Base-by-base conservation (phyloP, 2,888 invertebrate species). In the Epirrhoe alternata region DNA sequence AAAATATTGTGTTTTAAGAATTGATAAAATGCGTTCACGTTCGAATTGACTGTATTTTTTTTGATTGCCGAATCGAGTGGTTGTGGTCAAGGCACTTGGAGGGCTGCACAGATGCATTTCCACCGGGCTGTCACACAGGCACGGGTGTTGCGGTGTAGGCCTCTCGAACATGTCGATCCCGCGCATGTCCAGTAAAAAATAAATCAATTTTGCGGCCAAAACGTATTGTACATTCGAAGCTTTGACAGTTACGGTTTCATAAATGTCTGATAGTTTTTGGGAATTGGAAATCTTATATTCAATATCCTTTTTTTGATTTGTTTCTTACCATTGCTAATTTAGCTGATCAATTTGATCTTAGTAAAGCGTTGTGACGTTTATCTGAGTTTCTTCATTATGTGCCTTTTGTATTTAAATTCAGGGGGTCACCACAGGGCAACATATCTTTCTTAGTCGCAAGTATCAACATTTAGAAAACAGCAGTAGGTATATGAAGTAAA, bases 141-240 rank as follows among this genome's bases (percentile, higher is more conserved):
- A 63, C 64, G 14, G 54, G 59, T 60, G 79, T 75, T 79, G 78
- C 71, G 85, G 84, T 77, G 74, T 70, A 76, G 73, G 77, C 79
- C 82, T 78, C 80, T 88, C 87, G 83, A 86, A 87, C 74, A 76
- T 72, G 80, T 82, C 82, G 73, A 80, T 64, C 42, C 54, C n/a
- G 53, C 38, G 54, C 54, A 64, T 55, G 51, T 75, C 74, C 65
- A 69, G 71, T 70, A 74, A 76, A 79, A 73, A 82, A 83, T 74
- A 77, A 81, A 82, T 82, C 75, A 77, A 77, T 77, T 82, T 77
- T 78, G 82, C 76, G 83, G 82, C 75, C 0, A 66, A 75, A 78
- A 74, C 72, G 70, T 77, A 75, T 77, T 77, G 76, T 70, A 72
- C 70, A 68, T 70, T 77, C 69, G 71, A 52, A 49, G 73, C 75